Percentiles rank a stretch among this genome's conserved stretches.
Conservation (phyloP, 92 coral and sea anemone genomes). For the Palythoa caribaeorum region DNA sequence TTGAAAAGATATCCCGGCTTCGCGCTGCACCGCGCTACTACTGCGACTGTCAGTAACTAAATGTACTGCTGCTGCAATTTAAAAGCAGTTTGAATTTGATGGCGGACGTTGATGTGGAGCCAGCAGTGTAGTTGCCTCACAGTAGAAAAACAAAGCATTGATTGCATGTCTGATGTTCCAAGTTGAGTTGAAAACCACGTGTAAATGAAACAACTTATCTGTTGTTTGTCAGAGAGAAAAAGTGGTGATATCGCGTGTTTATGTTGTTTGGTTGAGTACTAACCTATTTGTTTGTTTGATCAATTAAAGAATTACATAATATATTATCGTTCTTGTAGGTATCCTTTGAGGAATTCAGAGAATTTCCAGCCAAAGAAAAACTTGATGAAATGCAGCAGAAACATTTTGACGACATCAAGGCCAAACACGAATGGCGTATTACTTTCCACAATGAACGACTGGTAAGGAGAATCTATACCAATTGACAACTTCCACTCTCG, state of each 20-base stretch:
- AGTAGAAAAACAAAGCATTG: too few species aligned
- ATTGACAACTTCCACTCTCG: not conserved
- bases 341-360: slow-evolving; percentile 80
- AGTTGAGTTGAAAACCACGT: too few species aligned
- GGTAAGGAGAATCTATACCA: slow-evolving; percentile 34
- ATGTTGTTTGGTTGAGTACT: not conserved
- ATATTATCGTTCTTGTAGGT: slow-evolving; percentile 51
- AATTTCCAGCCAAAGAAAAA: slow-evolving; percentile 69
- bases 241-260: not conserved
- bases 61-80: too few species aligned
- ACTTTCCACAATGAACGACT: slow-evolving; percentile 61
- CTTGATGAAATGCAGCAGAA: slow-evolving; percentile 84
- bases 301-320: not conserved
- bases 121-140: too few species aligned
- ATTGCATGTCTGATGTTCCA: too few species aligned
- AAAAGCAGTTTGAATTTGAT: too few species aligned
- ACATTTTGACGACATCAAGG: slow-evolving; percentile 57
- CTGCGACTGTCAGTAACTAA: too few species aligned
- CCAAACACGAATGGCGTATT: slow-evolving; percentile 58
- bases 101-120: too few species aligned
- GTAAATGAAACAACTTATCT: too few species aligned
- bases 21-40: too few species aligned
- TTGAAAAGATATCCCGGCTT: too few species aligned
- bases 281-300: not conserved
- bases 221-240: not conserved